These are phyloP conservation scores for Helobdella robusta DNA, from an alignment of 2,888 invertebrate genomes.

Conservation along the genomic window DNA sequence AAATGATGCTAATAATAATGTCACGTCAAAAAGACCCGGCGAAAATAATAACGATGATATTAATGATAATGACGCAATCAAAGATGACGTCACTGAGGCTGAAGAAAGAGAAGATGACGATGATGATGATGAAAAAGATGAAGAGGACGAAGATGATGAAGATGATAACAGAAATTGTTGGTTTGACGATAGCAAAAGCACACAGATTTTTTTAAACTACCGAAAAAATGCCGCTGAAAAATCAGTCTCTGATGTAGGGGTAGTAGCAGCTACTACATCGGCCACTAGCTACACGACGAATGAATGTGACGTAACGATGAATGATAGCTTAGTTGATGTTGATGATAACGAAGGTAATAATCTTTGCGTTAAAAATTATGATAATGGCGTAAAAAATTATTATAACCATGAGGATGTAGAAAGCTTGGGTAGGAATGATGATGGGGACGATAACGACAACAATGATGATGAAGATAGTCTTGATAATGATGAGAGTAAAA, in stretches of 20 bases:
- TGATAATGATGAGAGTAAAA: background rate
- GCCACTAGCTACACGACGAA: background rate
- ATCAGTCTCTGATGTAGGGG: background rate
- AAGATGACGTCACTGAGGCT: background rate
- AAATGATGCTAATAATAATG: background rate
- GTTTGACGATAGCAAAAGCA: conserved; percentile 5
- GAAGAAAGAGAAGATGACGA: conserved; percentile 4
- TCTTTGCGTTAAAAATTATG: background rate
- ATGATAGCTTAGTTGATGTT: background rate
- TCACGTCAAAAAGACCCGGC: background rate
- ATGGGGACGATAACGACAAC: background rate
- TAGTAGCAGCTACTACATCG: background rate
- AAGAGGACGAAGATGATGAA: background rate
- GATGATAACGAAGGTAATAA: background rate
- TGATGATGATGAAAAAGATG: conserved; percentile 16
- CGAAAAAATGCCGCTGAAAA: background rate
- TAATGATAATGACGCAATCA: background rate
- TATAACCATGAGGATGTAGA: background rate
- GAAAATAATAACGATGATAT: background rate
- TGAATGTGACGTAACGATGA: background rate
- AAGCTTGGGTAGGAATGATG: background rate
- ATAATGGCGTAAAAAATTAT: background rate
- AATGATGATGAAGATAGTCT: background rate
- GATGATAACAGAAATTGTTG: conserved; percentile 1
- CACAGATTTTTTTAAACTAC: background rate